Conservation (phyloP, 2,888 invertebrate genomes). For the Morpho achilles region DNA sequence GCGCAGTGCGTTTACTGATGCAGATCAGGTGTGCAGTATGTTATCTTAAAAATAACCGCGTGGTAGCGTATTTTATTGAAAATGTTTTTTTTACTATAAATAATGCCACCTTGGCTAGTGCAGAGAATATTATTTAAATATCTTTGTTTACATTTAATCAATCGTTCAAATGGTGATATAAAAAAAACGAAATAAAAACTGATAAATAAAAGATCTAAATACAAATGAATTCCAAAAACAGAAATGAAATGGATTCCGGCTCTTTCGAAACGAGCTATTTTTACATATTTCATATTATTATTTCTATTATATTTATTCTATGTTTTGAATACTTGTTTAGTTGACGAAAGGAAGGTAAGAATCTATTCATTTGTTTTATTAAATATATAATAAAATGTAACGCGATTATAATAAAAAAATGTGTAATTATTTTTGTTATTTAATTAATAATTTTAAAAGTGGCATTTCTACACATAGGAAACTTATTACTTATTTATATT, state of each 20-base stretch:
- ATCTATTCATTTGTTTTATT: conserved; percentile 2
- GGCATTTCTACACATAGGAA: too few relatives aligned
- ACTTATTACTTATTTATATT: too few relatives aligned
- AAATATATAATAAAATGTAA: not conserved
- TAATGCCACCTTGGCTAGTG: too few relatives aligned
- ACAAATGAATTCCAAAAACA: conserved; percentile 59
- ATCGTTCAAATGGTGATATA: conserved; percentile 1
- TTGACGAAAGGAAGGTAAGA: conserved; percentile 63
- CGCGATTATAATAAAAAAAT: not conserved
- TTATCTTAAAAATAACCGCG: conserved; percentile 21
- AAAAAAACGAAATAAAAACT: conserved; percentile 9
- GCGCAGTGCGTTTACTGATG: conserved; percentile 32
- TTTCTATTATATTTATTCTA: conserved; percentile 72
- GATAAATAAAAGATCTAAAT: not conserved
- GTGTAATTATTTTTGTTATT: too few relatives aligned
- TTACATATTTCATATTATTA: conserved; percentile 65
- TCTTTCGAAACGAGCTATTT: conserved; percentile 63
- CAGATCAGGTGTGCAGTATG: conserved; percentile 28
- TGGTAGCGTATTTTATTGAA: conserved; percentile 12
- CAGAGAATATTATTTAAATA: not conserved
- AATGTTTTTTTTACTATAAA: not conserved
- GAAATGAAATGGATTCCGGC: conserved; percentile 68
- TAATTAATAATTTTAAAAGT: too few relatives aligned
- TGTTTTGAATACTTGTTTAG: conserved; percentile 65
- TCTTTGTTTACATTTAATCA: not conserved